Evolutionary conservation across 2,113 vertebrate species (phyloP).

Genomic region (Pimephales promelas): DNA sequence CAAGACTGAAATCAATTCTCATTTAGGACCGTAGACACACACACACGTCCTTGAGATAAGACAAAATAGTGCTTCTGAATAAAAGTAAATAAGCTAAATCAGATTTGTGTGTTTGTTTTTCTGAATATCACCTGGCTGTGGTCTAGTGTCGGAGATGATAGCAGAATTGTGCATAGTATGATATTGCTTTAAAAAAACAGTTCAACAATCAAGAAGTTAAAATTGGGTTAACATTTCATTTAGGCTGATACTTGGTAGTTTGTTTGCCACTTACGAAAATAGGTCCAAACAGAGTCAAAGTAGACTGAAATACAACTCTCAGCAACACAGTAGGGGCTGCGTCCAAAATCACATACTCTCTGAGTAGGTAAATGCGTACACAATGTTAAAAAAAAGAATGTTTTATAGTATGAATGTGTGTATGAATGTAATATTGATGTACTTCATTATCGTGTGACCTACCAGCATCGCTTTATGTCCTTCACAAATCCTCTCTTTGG

Average conservation of each 20-base stretch:
- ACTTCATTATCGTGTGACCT: no score
- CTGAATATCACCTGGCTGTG: background rate
- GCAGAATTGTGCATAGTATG: background rate
- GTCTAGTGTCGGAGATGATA: background rate
- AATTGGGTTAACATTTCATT: background rate
- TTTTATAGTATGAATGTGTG: no score
- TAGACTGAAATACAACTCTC: background rate
- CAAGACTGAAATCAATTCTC: conserved; percentile 50
- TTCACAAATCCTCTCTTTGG: no score
- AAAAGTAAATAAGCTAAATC: conserved; percentile 17
- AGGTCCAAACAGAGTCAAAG: background rate
- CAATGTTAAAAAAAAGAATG: no score
- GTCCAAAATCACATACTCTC: background rate
- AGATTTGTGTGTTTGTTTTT: background rate
- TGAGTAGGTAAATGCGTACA: background rate
- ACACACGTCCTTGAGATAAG: background rate
- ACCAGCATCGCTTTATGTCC: no score
- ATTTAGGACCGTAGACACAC: conserved; percentile 13
- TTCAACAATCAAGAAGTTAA: background rate
- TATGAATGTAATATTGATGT: no score
- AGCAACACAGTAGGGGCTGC: background rate
- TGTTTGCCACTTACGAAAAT: background rate
- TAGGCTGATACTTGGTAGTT: background rate
- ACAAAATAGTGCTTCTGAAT: background rate
- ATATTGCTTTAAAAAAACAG: background rate